Evolutionary conservation across 2,888 invertebrate species (phyloP), one percentile per base, ranked within the genome.

Genomic region (Anagyrus pseudococci): DNA sequence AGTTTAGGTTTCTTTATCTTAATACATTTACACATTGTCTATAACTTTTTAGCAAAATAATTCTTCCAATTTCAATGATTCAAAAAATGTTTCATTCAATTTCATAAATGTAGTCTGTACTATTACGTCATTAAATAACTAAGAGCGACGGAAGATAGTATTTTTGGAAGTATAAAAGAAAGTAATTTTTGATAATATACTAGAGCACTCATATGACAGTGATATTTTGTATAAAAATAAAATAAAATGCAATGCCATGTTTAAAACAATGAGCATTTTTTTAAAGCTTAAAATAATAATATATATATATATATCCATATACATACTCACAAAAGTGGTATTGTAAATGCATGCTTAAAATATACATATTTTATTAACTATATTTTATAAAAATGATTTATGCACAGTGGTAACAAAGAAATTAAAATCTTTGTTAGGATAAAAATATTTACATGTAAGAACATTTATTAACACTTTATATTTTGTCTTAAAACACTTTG

Each of bases 91-190:
- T n/a, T 22, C 26, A 40, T 53, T 25, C 19, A 52, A 46, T 59
- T 41, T 37, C 26, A 20, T 53, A 47, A n/a, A 40, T 48, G 44
- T 46, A 58, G 47, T 37, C 33, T 37, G 13, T 29, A 7, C 15
- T 15, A 37, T 8, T 15, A 37, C 33, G 33, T 58, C 53, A 50
- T 4, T 53, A 50, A 57, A 57, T 41, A 49, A 54, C 37, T 44
- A 43, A 60, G 49, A 61, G 60, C 49, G 58, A 61, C 58, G 64
- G 60, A 64, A 64, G 60, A 60, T 54, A 58, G 46, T 54, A n/a
- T 49, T n/a, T 46, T 58, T 23, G 64, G 64, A 64, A 64, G 60
- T 54, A 60, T 56, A 37, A 57, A 64, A 58, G 55, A n/a, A 41
- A 60, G 40, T 46, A 13, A 64, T 10, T 40, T 49, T 23, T 23